Conservation (phyloP, 2,113 vertebrate genomes). For the Tricholaema leucomelas region DNA sequence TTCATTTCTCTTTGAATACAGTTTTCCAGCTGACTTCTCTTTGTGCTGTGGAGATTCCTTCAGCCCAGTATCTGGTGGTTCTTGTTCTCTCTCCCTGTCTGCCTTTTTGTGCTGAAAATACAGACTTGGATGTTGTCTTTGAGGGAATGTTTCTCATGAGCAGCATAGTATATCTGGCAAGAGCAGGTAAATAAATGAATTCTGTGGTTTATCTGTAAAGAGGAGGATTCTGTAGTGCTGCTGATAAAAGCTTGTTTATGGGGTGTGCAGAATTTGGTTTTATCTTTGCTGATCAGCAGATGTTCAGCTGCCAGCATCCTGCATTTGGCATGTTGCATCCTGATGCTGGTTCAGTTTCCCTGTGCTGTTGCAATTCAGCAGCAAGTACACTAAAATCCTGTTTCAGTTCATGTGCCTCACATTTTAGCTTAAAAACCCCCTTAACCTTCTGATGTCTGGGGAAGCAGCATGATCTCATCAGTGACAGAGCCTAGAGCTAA, state of each 20-base stretch:
- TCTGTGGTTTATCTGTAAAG: background rate
- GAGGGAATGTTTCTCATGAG: background rate
- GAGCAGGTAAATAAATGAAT: background rate
- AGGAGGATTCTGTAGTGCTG: background rate
- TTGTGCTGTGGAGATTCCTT: background rate
- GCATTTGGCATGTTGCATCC: background rate
- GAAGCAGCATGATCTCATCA: background rate
- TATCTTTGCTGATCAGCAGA: background rate
- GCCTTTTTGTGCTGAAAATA: background rate
- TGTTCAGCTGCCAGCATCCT: background rate
- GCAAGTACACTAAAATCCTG: background rate
- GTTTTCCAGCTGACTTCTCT: background rate
- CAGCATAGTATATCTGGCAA: background rate
- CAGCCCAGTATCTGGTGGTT: accelerated
- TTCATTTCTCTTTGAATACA: background rate
- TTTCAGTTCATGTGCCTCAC: background rate
- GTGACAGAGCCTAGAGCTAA: background rate
- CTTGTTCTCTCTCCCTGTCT: background rate
- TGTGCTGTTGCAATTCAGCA: background rate
- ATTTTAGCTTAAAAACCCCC: background rate
- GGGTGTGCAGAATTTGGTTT: background rate
- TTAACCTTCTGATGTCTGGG: background rate
- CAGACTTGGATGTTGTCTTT: background rate
- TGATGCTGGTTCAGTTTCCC: background rate
- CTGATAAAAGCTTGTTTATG: background rate